Evolutionary conservation across 1,140 invertebrate species (phyloP), one percentile per base, ranked within the genome.

Genomic region (Philotrypesis tridentata): DNA sequence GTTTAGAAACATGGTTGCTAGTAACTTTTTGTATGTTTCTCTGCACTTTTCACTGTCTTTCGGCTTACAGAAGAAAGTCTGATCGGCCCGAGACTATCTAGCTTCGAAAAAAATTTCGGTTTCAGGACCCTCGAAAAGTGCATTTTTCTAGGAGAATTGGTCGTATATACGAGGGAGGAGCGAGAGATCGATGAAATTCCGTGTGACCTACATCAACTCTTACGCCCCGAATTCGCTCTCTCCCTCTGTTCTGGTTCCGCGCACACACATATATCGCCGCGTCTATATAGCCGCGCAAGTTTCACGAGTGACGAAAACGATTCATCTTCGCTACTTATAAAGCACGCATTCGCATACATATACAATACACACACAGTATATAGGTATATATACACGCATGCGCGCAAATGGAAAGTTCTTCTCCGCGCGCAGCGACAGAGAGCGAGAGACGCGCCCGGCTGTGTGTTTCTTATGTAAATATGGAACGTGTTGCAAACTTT

Each of bases 401-500:
- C 21, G 63, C 25, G 43, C 25, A 63, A 82, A 82, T 76, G 80
- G 73, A 82, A 82, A 82, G 73, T 82, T 82, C 80, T 68, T 82
- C 80, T 82, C 73, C 73, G n/a, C 70, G 21, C 11, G 37, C 27
- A 12, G 71, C 31, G 31, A 40, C n/a, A 71, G 48, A 55, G 17
- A 55, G 33, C 3, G 48, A 55, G 48, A 55, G 48, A 55, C 67
- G 29, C 67, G 29, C 67, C 27, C 31, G 70, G 63, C 4, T 71
- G 73, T 55, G 48, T 55, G 21, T 77, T 82, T 82, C 73, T 82
- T 82, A 82, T 82, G 73, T 77, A 82, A 82, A 82, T 77, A 76
- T 71, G 80, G 67, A 81, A 75, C 79, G 79, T 81, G 79, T 81
- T 81, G 79, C 72, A 81, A 82, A 77, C 80, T 76, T 76, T 76